These are phyloP conservation scores for Rhabdophis nuchalis DNA, from an alignment of 2,797 vertebrate species.

Conservation along the genomic window DNA sequence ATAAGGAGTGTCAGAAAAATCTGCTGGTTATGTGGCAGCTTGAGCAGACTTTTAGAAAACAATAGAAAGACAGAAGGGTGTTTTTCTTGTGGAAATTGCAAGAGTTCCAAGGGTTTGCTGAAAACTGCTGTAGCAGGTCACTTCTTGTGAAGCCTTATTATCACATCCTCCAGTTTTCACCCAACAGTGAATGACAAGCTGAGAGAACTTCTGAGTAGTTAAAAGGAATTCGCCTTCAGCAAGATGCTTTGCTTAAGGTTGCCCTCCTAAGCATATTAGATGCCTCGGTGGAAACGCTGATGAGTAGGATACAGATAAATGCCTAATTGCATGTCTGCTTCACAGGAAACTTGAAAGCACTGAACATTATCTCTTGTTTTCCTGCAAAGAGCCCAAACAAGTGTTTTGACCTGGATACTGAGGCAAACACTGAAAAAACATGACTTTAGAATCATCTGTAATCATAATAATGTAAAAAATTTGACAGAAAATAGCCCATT, in stretches of 20 bases:
- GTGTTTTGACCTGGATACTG: neutral
- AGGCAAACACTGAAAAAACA: neutral
- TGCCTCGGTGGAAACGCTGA: neutral
- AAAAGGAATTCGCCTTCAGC: slow-evolving; percentile 13
- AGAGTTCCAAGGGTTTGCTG: neutral
- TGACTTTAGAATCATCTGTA: neutral
- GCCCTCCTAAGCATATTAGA: slow-evolving; percentile 1
- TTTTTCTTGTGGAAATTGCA: slow-evolving; percentile 4
- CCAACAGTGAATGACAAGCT: neutral
- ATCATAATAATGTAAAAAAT: neutral
- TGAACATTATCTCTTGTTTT: neutral
- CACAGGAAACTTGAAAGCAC: neutral
- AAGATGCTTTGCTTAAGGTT: slow-evolving; percentile 8
- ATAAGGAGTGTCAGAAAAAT: neutral
- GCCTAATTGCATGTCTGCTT: neutral
- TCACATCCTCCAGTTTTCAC: neutral
- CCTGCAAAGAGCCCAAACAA: neutral
- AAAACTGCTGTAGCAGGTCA: neutral
- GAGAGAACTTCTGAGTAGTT: slow-evolving; percentile 5
- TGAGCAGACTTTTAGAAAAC: neutral
- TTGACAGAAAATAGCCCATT: neutral
- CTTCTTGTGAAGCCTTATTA: slow-evolving; percentile 1
- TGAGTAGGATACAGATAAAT: neutral
- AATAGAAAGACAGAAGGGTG: neutral
- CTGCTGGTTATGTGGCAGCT: neutral